A percentile compares a stretch with the other conserved stretches of the same genome.
Conservation (phyloP, 2,797 vertebrate genomes). For the Cephalopachus bancanus region DNA sequence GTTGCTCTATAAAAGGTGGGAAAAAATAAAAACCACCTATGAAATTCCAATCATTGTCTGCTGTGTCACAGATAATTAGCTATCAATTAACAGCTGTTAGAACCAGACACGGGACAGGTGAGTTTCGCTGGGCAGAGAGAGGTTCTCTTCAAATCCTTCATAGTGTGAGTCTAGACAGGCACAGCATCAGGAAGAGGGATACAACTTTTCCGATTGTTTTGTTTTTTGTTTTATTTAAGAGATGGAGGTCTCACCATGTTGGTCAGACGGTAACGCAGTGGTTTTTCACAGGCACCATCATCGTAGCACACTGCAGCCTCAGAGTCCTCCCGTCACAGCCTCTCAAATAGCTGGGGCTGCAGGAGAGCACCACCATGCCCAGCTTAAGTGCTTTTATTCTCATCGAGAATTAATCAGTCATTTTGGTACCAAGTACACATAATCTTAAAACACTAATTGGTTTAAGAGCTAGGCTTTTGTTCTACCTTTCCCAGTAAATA, state of each 20-base stretch:
- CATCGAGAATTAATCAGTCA: slow-evolving; percentile 37
- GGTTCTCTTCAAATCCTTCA: too few relatives aligned
- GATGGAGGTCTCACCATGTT: not conserved
- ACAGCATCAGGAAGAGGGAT: not conserved
- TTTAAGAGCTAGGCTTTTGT: slow-evolving; percentile 22
- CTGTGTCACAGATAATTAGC: too few relatives aligned
- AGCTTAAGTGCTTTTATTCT: not conserved
- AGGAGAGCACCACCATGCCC: not conserved
- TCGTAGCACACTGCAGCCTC: not conserved
- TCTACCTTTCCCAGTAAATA: slow-evolving; percentile 40
- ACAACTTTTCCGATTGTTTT: not conserved
- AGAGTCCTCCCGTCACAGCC: not conserved
- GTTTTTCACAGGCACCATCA: not conserved
- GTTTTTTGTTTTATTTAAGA: not conserved
- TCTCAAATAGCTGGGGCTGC: not conserved
- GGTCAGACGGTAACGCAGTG: not conserved
- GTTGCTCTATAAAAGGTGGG: not conserved
- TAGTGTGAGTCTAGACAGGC: not conserved
- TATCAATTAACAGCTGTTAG: not conserved
- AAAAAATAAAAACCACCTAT: slow-evolving; percentile 1
- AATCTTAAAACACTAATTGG: not conserved
- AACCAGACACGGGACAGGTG: fast-evolving
- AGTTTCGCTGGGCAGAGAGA: fast-evolving
- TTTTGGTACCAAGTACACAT: not conserved
- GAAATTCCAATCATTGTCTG: not conserved